Conservation (phyloP, 2,888 invertebrate genomes). For the Tachina lurida region DNA sequence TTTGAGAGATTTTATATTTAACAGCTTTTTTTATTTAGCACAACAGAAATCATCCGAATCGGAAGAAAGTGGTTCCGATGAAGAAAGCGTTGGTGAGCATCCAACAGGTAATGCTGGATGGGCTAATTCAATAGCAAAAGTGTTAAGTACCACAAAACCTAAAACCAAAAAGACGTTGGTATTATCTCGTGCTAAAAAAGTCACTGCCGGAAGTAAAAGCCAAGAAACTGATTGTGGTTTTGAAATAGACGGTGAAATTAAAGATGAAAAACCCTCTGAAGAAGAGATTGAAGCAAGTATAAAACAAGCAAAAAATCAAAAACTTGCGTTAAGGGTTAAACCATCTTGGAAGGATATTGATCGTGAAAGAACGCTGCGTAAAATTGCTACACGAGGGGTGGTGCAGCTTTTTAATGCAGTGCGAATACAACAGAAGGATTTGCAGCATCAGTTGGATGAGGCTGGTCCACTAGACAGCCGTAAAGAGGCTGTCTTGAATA, state of each 20-base stretch:
- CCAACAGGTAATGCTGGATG: constrained; percentile 86
- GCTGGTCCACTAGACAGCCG: constrained; percentile 90
- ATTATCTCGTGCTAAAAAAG: constrained; percentile 91
- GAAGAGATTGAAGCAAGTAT: constrained; percentile 75
- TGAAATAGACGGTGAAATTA: constrained; percentile 87
- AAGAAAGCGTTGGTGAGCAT: constrained; percentile 5
- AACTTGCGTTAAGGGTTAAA: constrained; percentile 86
- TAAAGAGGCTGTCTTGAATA: constrained; percentile 89
- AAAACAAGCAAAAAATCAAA: constrained; percentile 83
- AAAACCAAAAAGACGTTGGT: constrained; percentile 90
- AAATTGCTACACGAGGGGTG: constrained; percentile 95
- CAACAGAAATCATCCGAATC: constrained; percentile 28
- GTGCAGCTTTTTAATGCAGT: constrained; percentile 97
- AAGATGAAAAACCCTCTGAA: constrained; percentile 83
- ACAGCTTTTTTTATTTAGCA: background rate
- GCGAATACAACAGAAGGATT: constrained; percentile 90
- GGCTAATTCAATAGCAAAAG: constrained; percentile 92
- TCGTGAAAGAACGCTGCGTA: constrained; percentile 89
- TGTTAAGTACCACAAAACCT: constrained; percentile 89
- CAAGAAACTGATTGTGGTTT: constrained; percentile 84
- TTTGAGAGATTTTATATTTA: background rate
- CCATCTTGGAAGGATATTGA: constrained; percentile 90
- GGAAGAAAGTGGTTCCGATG: constrained; percentile 23
- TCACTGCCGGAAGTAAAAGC: constrained; percentile 84
- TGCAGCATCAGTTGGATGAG: constrained; percentile 88